These are phyloP conservation scores for Pocota personata DNA, from an alignment of 2,888 invertebrate species.

Conservation along the genomic window DNA sequence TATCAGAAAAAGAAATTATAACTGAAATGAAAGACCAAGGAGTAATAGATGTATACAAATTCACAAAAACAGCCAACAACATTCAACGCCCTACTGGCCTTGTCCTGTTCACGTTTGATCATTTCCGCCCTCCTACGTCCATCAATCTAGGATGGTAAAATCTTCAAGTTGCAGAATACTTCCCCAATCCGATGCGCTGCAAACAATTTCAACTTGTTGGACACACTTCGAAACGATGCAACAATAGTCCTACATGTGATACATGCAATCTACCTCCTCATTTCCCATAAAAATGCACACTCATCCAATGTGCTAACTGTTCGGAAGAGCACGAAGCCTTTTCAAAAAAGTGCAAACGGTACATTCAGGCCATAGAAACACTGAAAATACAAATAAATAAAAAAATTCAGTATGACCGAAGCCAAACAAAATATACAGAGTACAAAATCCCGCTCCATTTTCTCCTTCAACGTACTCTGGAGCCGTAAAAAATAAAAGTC, in stretches of 20 bases:
- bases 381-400: constrained; percentile 3
- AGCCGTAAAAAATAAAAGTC: too few species aligned
- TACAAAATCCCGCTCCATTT: neutral
- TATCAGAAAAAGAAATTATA: neutral
- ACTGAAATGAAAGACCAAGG: neutral
- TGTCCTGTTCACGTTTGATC: neutral
- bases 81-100: too few species aligned
- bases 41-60: neutral
- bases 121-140: neutral
- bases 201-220: neutral
- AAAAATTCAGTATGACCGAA: neutral
- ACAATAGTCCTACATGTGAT: too few species aligned
- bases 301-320: neutral
- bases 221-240: neutral
- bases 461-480: too few species aligned
- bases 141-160: neutral
- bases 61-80: neutral
- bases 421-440: neutral
- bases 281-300: neutral
- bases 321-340: neutral
- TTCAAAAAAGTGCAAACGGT: neutral
- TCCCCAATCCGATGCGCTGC: neutral
- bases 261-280: too few species aligned
- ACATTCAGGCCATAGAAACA: neutral
- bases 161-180: too few species aligned